These are phyloP conservation scores for Indicator indicator DNA, from an alignment of 2,113 vertebrate species.

Conservation along the genomic window DNA sequence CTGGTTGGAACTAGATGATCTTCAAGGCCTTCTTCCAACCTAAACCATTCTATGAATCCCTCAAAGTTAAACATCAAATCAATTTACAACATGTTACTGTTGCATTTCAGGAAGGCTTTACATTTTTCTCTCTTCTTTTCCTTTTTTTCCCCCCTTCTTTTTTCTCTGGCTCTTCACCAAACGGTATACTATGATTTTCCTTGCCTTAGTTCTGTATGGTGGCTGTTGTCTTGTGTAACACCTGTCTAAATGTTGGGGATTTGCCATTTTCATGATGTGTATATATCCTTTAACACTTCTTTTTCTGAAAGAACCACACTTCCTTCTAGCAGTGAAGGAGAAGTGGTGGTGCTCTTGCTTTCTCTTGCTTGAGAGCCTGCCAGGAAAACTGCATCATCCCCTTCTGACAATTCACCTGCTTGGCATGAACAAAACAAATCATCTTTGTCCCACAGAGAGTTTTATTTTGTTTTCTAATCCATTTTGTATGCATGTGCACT, in stretches of 20 bases:
- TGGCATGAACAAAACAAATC: slow-evolving; percentile 67
- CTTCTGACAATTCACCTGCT: slow-evolving; percentile 63
- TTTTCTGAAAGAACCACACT: neutral
- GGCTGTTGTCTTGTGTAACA: slow-evolving; percentile 21
- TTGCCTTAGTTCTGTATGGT: neutral
- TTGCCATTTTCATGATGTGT: neutral
- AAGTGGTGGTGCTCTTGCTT: neutral
- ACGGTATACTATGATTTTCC: neutral
- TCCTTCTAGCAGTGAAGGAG: neutral
- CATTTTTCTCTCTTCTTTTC: neutral
- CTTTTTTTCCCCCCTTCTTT: neutral
- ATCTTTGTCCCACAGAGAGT: slow-evolving; percentile 33
- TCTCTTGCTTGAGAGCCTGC: neutral
- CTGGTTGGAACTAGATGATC: no score
- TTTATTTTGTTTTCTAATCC: slow-evolving; percentile 21
- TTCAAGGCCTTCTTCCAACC: no score
- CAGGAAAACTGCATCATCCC: slow-evolving; percentile 49
- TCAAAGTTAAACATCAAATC: neutral
- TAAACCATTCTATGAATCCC: no score
- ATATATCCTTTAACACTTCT: neutral
- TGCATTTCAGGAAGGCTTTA: neutral
- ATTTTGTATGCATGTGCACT: slow-evolving; percentile 73
- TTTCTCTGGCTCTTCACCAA: neutral
- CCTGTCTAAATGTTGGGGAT: slow-evolving; percentile 15
- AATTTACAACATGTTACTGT: neutral